Conservation (phyloP, 2,797 vertebrate genomes). For the Poecilia wingei region DNA sequence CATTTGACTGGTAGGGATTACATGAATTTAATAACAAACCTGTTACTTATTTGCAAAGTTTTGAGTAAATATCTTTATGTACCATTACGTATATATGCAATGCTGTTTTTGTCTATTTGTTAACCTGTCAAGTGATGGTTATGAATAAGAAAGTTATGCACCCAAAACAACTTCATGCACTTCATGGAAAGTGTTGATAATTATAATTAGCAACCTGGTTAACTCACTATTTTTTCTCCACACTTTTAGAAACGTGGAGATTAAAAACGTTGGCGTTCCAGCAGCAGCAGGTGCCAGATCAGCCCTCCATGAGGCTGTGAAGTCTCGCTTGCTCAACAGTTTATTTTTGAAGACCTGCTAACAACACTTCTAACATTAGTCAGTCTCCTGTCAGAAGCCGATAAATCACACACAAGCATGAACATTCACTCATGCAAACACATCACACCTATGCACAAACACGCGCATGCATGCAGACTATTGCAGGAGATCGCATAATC, state of each 20-base stretch:
- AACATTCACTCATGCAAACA: constrained; percentile 21
- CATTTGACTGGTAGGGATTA: neutral
- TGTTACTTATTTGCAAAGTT: neutral
- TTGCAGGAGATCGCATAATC: constrained; percentile 48
- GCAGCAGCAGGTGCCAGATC: constrained; percentile 48
- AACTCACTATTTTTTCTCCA: constrained; percentile 7
- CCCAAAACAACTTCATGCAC: neutral
- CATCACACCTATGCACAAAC: neutral
- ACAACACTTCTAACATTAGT: constrained; percentile 69
- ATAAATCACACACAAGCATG: constrained; percentile 46
- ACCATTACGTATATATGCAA: neutral
- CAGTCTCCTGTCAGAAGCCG: constrained; percentile 59
- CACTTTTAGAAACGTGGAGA: constrained; percentile 46
- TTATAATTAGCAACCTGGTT: neutral
- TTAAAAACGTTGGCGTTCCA: constrained; percentile 38
- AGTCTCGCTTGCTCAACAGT: constrained; percentile 44
- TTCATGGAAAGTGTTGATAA: neutral
- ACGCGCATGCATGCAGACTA: neutral
- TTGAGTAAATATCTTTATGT: neutral
- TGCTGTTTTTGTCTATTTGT: neutral
- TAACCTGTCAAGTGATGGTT: neutral
- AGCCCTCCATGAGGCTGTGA: constrained; percentile 49
- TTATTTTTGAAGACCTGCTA: constrained; percentile 72
- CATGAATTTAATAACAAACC: neutral
- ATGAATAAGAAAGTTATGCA: neutral